Base-by-base conservation (phyloP, 2,113 vertebrate genomes). In the Gila orcuttii region DNA sequence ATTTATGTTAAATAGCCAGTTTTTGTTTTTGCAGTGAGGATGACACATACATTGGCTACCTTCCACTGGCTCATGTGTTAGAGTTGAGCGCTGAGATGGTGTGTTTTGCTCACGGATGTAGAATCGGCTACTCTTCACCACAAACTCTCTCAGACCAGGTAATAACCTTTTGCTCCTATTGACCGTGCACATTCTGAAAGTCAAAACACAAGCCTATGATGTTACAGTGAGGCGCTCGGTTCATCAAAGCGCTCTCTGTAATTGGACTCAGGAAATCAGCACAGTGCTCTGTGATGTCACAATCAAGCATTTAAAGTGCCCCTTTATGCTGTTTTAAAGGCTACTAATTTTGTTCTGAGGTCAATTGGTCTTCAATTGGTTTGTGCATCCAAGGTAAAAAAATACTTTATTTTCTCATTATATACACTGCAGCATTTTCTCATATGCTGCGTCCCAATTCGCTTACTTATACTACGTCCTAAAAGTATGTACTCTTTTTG, bases 101-200 rank as follows among this genome's bases (percentile, higher is more conserved):
- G 1, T 97, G 97, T 90, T 88, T 98, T 52, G 93, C 96, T 36
- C 94, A 98, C 0, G 98, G 98, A 23, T 98, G 97, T 79, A 91
- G 96, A 85, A 96, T 99, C 0, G 98, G 98, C 50, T 99, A 98
- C 88, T 99, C 98, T 8, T 99, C 98, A 0, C 97, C 98, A 71
- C 97, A 97, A 89, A 99, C 98, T 0, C 90, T 99, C 28, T 94
- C 97, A 78, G 97, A 99, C 92, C 97, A 99, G 97, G 98, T 99
- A 71, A 75, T 7, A 42, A 28, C 0, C 25, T 52, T 52, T 33
- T 23, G 1, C 31, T 78, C 9, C 23, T 62, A 57, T 42, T 42
- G 12, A 59, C 17, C 28, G 23, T 39, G 12, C 45, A 78, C n/a
- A 57, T 36, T 57, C 4, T 12, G 52, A 21, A 15, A 60, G 25